Base-by-base conservation (phyloP, 1,140 invertebrate genomes). In the Zeugodacus cucurbitae region DNA sequence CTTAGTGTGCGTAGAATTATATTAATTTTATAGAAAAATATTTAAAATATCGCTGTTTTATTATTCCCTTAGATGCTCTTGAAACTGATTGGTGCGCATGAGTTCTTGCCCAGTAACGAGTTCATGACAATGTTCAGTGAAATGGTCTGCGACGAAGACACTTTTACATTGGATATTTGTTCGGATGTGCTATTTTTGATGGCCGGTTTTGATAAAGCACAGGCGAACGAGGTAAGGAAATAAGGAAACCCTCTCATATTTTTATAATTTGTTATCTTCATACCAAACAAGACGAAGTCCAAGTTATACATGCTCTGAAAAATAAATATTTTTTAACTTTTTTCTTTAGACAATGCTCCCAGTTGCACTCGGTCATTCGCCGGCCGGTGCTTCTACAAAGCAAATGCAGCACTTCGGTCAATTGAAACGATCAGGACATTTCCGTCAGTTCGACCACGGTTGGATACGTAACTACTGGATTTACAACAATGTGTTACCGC, bases 351-450 rank as follows among this genome's bases (percentile, higher is more conserved):
- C 95, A 0, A 95, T 96, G 91, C 90, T 97, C 1, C 95, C 96
- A 0, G 96, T 97, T 0, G 96, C 98, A 88, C 94, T 96, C 57
- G 95, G 95, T 0, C 97, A 98, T 90, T 94, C 95, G 26, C 97
- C 98, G 1, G 96, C 97, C 8, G 97, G 97, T 22, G 95, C 97
- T 1, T 96, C 97, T 0, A 95, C 95, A 70, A 96, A 96, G 90
- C 97, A 98, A 91, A 92, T 98, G 11, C 94, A 96, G 22, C 96
- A 97, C 90, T 97, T 94, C 90, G 95, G 94, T 0, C 96, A 96
- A 90, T 94, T 94, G 11, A 93, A 94, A 2, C 90, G 94, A 22
- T 94, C 92, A 0, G 94, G 93, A 0, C 90, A 91, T 0, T 95
- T 95, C 86, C 90, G 93, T 0, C 92, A 94, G 86, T 95, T 91